phyloP scores from a whole-genome alignment of 2,113 vertebrate genomes.

The Rhodinocichla rosea region DNA sequence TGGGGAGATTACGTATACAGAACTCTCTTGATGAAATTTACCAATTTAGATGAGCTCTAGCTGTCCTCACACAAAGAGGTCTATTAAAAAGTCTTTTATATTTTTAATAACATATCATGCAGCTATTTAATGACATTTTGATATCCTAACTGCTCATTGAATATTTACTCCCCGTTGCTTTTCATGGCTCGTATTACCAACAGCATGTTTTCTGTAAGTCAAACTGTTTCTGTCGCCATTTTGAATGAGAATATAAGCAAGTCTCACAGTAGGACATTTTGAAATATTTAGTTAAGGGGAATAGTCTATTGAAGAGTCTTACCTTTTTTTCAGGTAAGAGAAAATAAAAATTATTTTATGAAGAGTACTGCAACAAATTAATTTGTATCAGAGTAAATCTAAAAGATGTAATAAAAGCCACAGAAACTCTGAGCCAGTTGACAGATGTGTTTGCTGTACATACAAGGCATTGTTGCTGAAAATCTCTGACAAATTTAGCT shows the following conservation, averaged over 20 bases:
- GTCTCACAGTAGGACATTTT: neutral
- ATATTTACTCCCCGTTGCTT: conserved; percentile 45
- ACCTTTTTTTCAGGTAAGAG: neutral
- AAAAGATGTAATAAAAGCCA: neutral
- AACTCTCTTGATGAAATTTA: conserved; percentile 21
- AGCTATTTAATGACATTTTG: conserved; percentile 36
- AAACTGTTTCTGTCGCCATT: conserved; percentile 27
- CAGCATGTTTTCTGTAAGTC: conserved; percentile 31
- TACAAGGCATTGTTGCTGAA: neutral
- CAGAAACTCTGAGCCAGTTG: neutral
- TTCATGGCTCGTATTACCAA: conserved; percentile 29
- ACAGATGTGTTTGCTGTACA: neutral
- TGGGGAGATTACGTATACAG: neutral
- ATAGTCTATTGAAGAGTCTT: neutral
- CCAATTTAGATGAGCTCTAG: conserved; percentile 9
- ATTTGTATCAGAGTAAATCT: neutral
- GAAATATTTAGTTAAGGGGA: neutral
- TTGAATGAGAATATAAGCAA: conserved; percentile 38
- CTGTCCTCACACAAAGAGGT: neutral
- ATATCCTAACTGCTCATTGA: conserved; percentile 34
- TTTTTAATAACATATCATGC: conserved; percentile 51
- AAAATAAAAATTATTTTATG: neutral
- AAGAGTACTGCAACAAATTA: neutral
- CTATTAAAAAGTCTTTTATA: conserved; percentile 54
- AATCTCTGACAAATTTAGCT: neutral